Conservation (phyloP, 2,797 vertebrate genomes). For the Odontamblyopus lacepedii region DNA sequence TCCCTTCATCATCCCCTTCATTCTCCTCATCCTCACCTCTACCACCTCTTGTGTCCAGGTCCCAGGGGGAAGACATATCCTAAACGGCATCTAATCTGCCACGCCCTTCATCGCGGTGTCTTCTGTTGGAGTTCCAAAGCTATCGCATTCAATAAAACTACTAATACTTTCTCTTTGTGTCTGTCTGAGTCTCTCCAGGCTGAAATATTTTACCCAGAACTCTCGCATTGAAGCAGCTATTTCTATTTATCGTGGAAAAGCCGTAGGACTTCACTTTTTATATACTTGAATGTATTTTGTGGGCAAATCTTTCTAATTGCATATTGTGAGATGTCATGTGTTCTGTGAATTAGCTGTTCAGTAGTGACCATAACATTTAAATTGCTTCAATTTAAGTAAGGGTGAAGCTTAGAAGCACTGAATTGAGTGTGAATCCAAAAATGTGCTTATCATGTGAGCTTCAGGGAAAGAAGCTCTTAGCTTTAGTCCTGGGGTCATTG, state of each 20-base stretch:
- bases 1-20: no score
- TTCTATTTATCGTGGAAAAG: not conserved
- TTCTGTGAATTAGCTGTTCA: not conserved
- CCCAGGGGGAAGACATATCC: no score
- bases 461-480: conserved; percentile 24
- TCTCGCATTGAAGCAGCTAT: not conserved
- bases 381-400: conserved; percentile 54
- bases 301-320: not conserved
- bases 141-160: no score
- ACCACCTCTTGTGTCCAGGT: no score
- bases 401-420: no score
- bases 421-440: conserved; percentile 24
- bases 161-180: no score
- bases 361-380: conserved; percentile 33
- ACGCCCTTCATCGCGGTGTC: no score
- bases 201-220: not conserved
- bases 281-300: not conserved
- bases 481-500: conserved; percentile 2
- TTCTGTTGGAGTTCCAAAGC: no score
- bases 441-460: conserved; percentile 21
- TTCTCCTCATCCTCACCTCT: no score
- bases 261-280: not conserved
- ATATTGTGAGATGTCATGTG: not conserved
- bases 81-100: no score
- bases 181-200: no score